Evolutionary conservation across 2,113 vertebrate genomes (phyloP), one percentile per base, ranked within the genome.

Genomic region (Erythrolamprus reginae): DNA sequence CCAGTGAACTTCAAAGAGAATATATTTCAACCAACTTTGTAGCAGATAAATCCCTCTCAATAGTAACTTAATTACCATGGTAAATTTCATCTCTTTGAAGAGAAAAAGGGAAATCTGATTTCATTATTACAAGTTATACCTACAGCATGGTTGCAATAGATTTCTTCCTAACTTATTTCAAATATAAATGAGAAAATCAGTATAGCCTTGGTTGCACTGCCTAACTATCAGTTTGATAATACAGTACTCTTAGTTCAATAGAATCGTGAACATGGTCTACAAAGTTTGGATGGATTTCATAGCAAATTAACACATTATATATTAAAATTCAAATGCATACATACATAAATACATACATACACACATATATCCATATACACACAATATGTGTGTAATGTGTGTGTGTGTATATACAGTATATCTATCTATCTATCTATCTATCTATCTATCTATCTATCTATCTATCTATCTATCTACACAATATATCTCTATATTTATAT

Each of bases 11-110:
- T 33, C 5, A 23, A 33, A 51, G 77, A 26, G 17, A 55, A 38
- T 51, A 65, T 15, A 83, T 5, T 42, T 51, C 70, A 52, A 47
- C 53, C 51, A 58, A n/a, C 28, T 42, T 23, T 48, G 52, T 82
- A 23, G 55, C 13, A 53, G 55, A 42, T 42, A 19, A 9, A 42
- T 26, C 0, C 0, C 42, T 55, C 33, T 85, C 88, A 86, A 93
- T 88, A 5, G 23, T 89, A 88, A 50, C 85, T 89, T 77, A 84
- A 84, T 88, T 94, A 89, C 91, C 89, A 89, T 88, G 92, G 70
- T 88, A 82, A 21, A 13, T 42, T 61, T 56, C 89, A 47, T 91
- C 51, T 90, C 48, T 90, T 82, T 87, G 56, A 90, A 82, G 92
- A 94, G 87, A 93, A 84, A 55, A 89, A 38, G 50, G 82, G 21